Conservation (phyloP, 2,113 vertebrate genomes). For the Melanotaenia duboulayi region DNA sequence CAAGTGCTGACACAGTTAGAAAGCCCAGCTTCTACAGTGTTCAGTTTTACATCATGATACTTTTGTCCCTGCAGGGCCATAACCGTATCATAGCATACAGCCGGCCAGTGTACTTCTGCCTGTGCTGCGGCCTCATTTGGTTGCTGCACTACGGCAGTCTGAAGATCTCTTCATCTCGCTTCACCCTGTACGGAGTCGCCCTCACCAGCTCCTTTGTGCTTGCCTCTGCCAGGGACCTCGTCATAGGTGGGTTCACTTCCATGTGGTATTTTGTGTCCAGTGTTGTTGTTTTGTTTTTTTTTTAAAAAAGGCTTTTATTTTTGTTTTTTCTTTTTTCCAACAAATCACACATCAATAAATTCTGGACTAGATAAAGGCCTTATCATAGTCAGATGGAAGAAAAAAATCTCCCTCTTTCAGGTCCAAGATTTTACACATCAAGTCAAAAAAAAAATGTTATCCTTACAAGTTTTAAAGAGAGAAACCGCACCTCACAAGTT, state of each 20-base stretch:
- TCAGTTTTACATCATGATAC: constrained; percentile 1
- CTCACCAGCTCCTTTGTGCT: constrained; percentile 94
- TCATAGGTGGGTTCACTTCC: constrained; percentile 86
- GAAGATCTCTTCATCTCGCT: constrained; percentile 85
- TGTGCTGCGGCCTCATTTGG: constrained; percentile 98
- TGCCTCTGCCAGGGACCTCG: constrained; percentile 92
- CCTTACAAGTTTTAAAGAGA: too few species aligned
- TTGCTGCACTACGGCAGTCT: constrained; percentile 93
- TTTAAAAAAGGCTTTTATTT: too few species aligned
- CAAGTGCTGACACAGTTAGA: background rate
- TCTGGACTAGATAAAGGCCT: too few species aligned
- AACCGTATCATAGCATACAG: constrained; percentile 99
- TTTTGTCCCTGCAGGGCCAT: constrained; percentile 86
- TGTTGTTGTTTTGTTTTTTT: too few species aligned
- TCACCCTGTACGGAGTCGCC: constrained; percentile 92
- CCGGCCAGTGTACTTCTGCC: constrained; percentile 98
- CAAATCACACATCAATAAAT: too few species aligned
- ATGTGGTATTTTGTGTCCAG: background rate
- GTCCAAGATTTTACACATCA: too few species aligned
- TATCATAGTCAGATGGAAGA: too few species aligned
- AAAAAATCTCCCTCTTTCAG: too few species aligned
- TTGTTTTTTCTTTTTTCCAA: too few species aligned
- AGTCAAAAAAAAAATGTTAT: too few species aligned
- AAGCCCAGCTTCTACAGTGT: background rate
- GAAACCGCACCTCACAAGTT: too few species aligned